Percentiles rank a stretch among this genome's conserved stretches.
Conservation (phyloP, 2,888 invertebrate species). For the Micropterix aruncella region DNA sequence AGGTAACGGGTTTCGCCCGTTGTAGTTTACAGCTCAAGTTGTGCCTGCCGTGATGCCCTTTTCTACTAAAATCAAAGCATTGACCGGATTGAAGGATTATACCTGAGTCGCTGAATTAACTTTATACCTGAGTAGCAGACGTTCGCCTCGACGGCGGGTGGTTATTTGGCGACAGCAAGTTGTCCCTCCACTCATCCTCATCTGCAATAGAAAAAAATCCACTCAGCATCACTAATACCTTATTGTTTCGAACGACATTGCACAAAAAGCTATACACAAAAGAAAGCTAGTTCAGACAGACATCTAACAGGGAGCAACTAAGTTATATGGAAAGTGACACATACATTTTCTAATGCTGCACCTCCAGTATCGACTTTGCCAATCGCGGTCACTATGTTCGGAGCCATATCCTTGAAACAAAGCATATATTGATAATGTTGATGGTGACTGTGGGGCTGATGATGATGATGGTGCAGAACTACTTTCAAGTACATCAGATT, state of each 20-base stretch:
- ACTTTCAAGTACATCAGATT: no score
- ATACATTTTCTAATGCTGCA: conserved; percentile 48
- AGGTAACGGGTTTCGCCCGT: no score
- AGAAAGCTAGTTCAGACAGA: no score
- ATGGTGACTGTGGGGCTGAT: neutral
- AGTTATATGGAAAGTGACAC: conserved; percentile 13
- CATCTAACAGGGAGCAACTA: no score
- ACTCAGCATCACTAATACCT: conserved; percentile 29
- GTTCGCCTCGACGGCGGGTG: neutral
- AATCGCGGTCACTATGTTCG: conserved; percentile 57
- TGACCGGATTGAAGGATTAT: no score
- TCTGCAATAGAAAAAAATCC: neutral
- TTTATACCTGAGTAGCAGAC: conserved; percentile 2
- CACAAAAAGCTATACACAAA: neutral
- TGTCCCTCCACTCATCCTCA: conserved; percentile 1
- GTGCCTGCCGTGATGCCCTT: no score
- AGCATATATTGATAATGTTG: no score
- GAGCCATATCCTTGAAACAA: conserved; percentile 51
- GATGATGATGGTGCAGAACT: no score
- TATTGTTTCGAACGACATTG: conserved; percentile 13
- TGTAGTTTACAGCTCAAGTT: no score
- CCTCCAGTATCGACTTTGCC: conserved; percentile 48
- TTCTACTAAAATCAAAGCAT: no score
- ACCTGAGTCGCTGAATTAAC: no score
- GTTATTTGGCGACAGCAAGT: neutral